A percentile compares a stretch with the other conserved stretches of the same genome.
These are phyloP conservation scores for Lacerta viridis DNA, from an alignment of 2,797 vertebrate genomes.

Conservation along the genomic window DNA sequence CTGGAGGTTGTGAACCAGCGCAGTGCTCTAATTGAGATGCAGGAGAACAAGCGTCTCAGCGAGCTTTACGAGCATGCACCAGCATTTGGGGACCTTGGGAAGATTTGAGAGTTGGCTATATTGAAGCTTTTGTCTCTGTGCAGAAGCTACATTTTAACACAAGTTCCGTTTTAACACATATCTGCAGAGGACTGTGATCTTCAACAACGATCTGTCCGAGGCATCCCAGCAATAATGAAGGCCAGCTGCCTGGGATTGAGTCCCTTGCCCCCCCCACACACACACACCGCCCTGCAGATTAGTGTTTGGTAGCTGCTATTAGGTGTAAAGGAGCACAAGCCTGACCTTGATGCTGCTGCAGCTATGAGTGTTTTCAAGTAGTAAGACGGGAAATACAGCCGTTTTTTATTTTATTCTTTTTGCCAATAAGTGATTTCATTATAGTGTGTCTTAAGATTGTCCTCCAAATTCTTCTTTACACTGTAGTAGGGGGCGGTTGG, in stretches of 20 bases:
- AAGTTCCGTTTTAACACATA: not conserved
- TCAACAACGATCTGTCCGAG: not conserved
- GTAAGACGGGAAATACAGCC: not conserved
- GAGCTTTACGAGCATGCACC: slow-evolving; percentile 83
- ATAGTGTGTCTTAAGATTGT: not conserved
- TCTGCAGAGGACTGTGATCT: not conserved
- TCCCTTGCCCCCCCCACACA: too few species aligned
- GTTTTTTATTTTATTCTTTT: not conserved
- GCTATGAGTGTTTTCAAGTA: not conserved
- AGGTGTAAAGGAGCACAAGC: not conserved
- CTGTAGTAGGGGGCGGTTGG: not conserved
- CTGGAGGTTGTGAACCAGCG: slow-evolving; percentile 92
- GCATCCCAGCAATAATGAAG: slow-evolving; percentile 14
- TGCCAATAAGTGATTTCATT: not conserved
- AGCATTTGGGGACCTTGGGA: slow-evolving; percentile 49
- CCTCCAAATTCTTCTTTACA: too few species aligned
- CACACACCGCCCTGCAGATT: too few species aligned
- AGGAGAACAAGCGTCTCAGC: slow-evolving; percentile 90
- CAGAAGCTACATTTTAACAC: not conserved
- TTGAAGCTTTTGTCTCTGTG: not conserved
- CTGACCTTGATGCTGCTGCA: not conserved
- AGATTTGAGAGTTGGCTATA: rapidly evolving
- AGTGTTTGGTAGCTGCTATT: not conserved
- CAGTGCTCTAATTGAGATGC: slow-evolving; percentile 88
- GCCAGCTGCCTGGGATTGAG: not conserved